Conservation (phyloP, 1,140 invertebrate species). For the Drosophila ironensis region DNA sequence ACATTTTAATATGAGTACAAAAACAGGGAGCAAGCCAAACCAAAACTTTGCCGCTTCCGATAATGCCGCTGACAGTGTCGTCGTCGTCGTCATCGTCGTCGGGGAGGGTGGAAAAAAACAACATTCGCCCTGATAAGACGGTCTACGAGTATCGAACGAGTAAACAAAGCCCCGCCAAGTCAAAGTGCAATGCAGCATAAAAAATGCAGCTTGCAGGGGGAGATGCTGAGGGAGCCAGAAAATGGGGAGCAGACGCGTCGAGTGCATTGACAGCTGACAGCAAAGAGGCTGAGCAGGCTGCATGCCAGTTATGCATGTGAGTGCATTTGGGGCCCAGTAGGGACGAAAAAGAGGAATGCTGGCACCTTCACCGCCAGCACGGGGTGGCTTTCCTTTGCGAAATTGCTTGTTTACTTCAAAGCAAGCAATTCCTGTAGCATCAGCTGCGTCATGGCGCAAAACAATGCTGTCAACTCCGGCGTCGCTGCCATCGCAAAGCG, state of each 20-base stretch:
- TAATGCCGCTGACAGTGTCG: conserved; percentile 72
- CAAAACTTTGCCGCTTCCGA: conserved; percentile 51
- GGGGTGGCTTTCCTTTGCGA: conserved; percentile 49
- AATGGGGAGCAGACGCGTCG: conserved; percentile 56
- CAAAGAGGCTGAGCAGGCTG: conserved; percentile 50
- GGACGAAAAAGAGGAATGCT: conserved; percentile 1
- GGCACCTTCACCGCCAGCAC: no score
- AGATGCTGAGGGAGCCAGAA: not conserved
- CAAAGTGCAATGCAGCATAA: conserved; percentile 74
- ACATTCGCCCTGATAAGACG: conserved; percentile 39
- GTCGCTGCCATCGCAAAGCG: conserved; percentile 40
- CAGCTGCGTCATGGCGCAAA: conserved; percentile 68
- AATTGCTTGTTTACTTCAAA: conserved; percentile 80
- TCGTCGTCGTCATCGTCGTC: conserved; percentile 10
- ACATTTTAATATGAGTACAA: conserved; percentile 27
- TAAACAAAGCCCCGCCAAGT: conserved; percentile 62
- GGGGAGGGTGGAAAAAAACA: conserved; percentile 27
- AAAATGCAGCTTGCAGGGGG: conserved; percentile 53
- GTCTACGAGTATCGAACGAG: conserved; percentile 49
- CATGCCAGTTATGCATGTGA: conserved; percentile 55
- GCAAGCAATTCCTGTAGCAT: conserved; percentile 73
- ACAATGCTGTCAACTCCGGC: conserved; percentile 72
- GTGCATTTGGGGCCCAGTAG: conserved; percentile 18
- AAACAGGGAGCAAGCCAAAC: conserved; percentile 13
- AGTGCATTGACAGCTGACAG: conserved; percentile 78